Conservation (phyloP, 2,113 vertebrate genomes). For the Numida meleagris region DNA sequence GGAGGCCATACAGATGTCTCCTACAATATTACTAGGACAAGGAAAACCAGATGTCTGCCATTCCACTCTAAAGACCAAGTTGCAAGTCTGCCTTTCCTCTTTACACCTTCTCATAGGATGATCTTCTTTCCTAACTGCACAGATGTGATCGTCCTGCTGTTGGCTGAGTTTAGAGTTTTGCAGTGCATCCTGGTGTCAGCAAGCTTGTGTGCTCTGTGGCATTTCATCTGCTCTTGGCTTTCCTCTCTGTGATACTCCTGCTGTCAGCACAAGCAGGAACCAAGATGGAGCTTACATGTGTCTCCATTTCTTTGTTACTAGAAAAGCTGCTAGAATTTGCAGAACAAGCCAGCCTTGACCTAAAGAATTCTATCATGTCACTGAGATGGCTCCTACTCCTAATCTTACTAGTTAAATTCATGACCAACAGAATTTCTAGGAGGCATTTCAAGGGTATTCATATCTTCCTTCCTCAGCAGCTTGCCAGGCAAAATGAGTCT, state of each 20-base stretch:
- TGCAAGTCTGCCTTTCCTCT: neutral
- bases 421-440: neutral
- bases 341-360: neutral
- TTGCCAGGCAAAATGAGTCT: neutral
- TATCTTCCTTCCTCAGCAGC: neutral
- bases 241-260: neutral
- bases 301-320: neutral
- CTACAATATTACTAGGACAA: neutral
- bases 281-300: neutral
- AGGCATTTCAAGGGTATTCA: neutral
- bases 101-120: neutral
- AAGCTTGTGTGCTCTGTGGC: neutral
- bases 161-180: neutral
- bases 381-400: neutral
- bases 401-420: neutral
- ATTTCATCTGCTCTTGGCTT: neutral
- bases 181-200: neutral
- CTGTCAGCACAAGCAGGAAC: neutral
- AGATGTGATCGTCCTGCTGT: neutral
- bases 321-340: neutral
- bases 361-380: neutral
- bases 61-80: neutral
- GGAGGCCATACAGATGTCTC: neutral
- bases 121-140: neutral
- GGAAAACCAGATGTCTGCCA: neutral